Base-by-base conservation (phyloP, 2,797 vertebrate species). In the Clarias pachynema region DNA sequence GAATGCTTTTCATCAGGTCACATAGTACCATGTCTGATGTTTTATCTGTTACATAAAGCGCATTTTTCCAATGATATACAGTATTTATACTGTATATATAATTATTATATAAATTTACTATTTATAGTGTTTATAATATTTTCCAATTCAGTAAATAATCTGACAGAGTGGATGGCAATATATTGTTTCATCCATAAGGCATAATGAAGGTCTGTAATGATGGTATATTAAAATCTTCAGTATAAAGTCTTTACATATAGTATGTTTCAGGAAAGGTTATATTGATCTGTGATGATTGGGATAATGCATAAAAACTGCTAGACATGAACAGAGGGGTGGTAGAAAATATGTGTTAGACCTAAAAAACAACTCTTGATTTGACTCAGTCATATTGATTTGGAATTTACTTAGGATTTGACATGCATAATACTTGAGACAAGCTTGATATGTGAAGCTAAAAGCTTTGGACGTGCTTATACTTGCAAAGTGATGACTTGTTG, bases 381-480 rank as follows among this genome's bases (percentile, higher is more conserved):
- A 8, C 4, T 15, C 49, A 29, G 44, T 57, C 65, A 81, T 0
- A n/a, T 1, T 69, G 20, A 68, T 57, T 34, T 69, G 65, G 65
- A 66, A 70, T 34, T 57, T 69, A 37, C 16, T 82, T 82, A 8
- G 29, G 65, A 69, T 56, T 56, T 68, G 65, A 69, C 65, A 37
- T 70, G 79, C 24, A 40, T 63, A 82, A 69, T 59, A 57, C 20
- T 12, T 24, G 22, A 69, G 80, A 70, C 65, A 24, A 14, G 80
- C 65, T 22, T 82, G 80, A 82, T 60, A 82, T 70, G 31, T 82
- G 49, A 82, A 37, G 68, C 65, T 24, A 59, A 70, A 59, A 40
- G 66, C 26, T 56, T 37, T 22, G 22, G 22, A 60, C 68, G 2
- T 70, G 81, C 31, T 72, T 82, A 2, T 82, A 60, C 81, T 72